phyloP scores from a whole-genome alignment of 1,140 invertebrate species.

The Neodiprion pinetum region DNA sequence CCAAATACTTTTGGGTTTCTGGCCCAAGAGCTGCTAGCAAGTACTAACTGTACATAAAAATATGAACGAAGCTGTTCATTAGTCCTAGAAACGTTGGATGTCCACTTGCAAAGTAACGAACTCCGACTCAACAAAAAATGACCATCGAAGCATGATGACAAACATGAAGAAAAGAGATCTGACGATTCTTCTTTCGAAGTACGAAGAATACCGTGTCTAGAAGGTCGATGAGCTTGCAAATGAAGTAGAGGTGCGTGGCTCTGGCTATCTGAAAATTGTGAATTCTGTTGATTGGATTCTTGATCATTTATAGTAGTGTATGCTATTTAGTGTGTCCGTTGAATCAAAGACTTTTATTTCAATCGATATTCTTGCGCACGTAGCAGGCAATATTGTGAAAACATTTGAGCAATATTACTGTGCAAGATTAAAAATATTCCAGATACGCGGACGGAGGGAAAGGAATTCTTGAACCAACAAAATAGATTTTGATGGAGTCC shows the following conservation, averaged over 20 bases:
- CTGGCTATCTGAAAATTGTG: conserved; percentile 52
- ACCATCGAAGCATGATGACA: conserved; percentile 79
- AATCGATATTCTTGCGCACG: too few species aligned
- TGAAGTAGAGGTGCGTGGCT: conserved; percentile 59
- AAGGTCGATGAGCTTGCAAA: conserved; percentile 70
- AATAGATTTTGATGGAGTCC: too few species aligned
- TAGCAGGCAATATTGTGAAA: too few species aligned
- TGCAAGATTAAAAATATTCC: too few species aligned
- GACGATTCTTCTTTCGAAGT: conserved; percentile 77
- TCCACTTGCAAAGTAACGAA: conserved; percentile 80
- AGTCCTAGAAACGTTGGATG: conserved; percentile 81
- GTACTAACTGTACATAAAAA: conserved; percentile 88
- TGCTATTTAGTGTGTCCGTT: too few species aligned
- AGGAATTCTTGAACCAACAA: too few species aligned
- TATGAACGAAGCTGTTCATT: conserved; percentile 87
- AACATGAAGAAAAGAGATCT: conserved; percentile 80
- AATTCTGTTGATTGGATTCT: too few species aligned
- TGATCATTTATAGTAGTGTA: too few species aligned
- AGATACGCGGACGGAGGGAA: too few species aligned
- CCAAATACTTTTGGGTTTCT: conserved; percentile 79
- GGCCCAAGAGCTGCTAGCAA: conserved; percentile 83
- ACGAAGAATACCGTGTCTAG: conserved; percentile 84
- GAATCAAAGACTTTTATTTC: too few species aligned
- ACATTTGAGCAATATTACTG: too few species aligned
- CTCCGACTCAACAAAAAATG: conserved; percentile 82